These are phyloP conservation scores for Burhinus oedicnemus DNA, from an alignment of 2,113 vertebrate species.

Conservation along the genomic window DNA sequence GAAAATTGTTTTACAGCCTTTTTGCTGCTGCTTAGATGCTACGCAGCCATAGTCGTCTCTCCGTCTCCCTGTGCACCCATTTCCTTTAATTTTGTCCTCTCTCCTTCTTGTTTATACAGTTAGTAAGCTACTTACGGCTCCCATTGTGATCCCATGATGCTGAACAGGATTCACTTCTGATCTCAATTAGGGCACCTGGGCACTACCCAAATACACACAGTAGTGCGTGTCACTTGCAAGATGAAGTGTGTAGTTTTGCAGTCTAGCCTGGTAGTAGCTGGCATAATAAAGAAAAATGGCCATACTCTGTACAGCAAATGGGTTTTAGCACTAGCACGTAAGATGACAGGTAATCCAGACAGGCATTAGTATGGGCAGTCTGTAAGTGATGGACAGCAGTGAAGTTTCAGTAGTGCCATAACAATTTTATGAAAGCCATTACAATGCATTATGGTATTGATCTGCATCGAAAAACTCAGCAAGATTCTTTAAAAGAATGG, in stretches of 20 bases:
- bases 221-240: not conserved
- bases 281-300: conserved; percentile 16
- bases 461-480: not conserved
- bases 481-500: not conserved
- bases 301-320: not conserved
- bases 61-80: not conserved
- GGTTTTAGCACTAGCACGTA: not conserved
- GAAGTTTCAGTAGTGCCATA: not conserved
- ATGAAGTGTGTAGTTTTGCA: not conserved
- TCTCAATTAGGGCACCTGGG: not conserved
- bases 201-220: not conserved
- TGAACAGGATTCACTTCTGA: conserved; percentile 11
- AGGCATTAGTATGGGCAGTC: not conserved
- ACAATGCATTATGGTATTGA: not conserved
- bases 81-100: not conserved
- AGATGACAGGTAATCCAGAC: not conserved
- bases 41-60: not conserved
- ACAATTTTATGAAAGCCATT: not conserved
- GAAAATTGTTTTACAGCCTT: not conserved
- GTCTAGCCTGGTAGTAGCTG: not conserved
- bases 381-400: not conserved
- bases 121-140: not conserved
- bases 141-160: not conserved
- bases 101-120: not conserved
- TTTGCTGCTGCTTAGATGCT: not conserved